Conservation (phyloP, 2,113 vertebrate genomes). For the Scytalopus superciliaris region DNA sequence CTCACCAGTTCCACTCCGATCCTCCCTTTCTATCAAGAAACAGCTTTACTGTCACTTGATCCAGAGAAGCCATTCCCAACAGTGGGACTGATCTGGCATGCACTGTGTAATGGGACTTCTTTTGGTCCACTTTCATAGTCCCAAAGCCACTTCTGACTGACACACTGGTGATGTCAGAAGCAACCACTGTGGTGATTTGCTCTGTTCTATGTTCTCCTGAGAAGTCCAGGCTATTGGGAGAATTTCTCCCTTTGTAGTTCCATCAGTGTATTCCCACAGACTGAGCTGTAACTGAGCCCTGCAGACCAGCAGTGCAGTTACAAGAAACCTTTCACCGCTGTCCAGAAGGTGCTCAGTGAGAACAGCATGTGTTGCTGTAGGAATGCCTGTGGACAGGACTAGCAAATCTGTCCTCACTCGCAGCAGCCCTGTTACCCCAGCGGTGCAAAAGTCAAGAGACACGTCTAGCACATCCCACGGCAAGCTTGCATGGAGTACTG, state of each 20-base stretch:
- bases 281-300: neutral
- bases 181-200: neutral
- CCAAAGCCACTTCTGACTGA: neutral
- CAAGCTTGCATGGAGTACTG: conserved; percentile 15
- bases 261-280: neutral
- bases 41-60: neutral
- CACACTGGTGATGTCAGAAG: neutral
- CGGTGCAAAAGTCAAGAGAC: neutral
- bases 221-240: neutral
- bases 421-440: neutral
- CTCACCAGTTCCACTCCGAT: neutral
- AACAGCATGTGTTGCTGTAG: neutral
- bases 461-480: neutral
- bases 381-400: neutral
- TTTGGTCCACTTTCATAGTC: neutral
- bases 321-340: neutral
- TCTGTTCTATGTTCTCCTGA: neutral
- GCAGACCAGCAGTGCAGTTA: neutral
- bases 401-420: neutral
- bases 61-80: neutral
- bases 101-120: neutral
- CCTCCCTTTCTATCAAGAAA: neutral
- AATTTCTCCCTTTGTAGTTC: neutral
- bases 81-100: neutral
- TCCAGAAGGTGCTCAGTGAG: neutral